phyloP scores from a whole-genome alignment of 2,888 invertebrate species.

The Melieria picta region DNA sequence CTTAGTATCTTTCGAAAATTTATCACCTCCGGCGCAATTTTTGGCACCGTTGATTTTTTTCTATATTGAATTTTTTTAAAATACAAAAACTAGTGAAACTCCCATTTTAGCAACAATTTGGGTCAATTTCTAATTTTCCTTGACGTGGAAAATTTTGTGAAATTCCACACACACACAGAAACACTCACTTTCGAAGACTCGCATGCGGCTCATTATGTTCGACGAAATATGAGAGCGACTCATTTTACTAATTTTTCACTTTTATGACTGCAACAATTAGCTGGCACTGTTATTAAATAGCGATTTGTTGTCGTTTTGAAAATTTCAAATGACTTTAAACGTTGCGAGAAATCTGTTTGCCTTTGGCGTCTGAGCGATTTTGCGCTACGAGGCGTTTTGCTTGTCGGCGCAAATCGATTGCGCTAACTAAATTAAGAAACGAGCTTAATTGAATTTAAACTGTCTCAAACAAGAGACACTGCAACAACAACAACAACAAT shows the following conservation, averaged over 20 bases:
- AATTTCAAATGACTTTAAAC: background rate
- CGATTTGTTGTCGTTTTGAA: background rate
- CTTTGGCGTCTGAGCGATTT: background rate
- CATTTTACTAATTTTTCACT: constrained; percentile 42
- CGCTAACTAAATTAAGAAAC: constrained; percentile 42
- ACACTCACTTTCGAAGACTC: constrained; percentile 61
- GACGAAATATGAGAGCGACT: constrained; percentile 56
- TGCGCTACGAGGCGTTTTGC: constrained; percentile 17
- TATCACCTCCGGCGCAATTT: no score
- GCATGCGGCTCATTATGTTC: constrained; percentile 58
- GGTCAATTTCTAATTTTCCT: background rate
- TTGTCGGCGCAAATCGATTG: constrained; percentile 39
- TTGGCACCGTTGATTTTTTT: no score
- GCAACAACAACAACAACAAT: no score
- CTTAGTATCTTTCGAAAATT: no score
- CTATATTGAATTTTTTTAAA: no score
- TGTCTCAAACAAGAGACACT: no score
- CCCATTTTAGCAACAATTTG: background rate
- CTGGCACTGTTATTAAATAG: background rate
- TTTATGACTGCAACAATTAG: background rate
- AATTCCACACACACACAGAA: background rate
- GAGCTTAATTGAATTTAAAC: constrained; percentile 41
- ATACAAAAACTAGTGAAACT: no score
- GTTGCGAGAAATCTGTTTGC: background rate
- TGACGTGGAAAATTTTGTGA: background rate